A percentile compares a stretch with the other conserved stretches of the same genome.
Conservation (phyloP, 2,113 vertebrate genomes). For the Hippocampus guttulatus region DNA sequence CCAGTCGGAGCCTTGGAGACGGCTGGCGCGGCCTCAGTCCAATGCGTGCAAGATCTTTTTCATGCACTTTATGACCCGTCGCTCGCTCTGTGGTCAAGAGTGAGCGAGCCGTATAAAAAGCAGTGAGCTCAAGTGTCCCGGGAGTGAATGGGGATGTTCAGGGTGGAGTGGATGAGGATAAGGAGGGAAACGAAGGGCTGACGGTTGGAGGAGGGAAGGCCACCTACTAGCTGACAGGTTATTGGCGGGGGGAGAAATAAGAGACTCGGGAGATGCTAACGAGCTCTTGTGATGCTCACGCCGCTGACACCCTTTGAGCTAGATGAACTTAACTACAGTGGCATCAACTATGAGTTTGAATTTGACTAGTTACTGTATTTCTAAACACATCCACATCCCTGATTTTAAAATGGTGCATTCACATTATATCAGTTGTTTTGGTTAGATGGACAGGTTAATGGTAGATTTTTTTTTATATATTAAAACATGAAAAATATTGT, state of each 20-base stretch:
- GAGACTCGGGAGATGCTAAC: not conserved
- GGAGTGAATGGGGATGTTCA: slow-evolving; percentile 8
- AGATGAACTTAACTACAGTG: no score
- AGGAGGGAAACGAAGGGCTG: slow-evolving; percentile 22
- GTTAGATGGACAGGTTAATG: no score
- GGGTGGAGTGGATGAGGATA: slow-evolving; percentile 21
- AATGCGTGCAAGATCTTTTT: slow-evolving; percentile 25
- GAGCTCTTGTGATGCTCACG: not conserved
- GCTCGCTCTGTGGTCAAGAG: slow-evolving; percentile 25
- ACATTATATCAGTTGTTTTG: no score
- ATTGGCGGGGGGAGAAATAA: not conserved
- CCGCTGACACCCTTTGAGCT: not conserved
- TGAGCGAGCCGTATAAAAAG: slow-evolving; percentile 39
- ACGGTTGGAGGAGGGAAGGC: slow-evolving; percentile 18
- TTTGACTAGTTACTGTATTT: no score
- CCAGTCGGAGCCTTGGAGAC: slow-evolving; percentile 44
- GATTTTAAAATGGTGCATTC: not conserved
- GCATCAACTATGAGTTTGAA: no score
- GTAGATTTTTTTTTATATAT: no score
- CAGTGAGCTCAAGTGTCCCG: slow-evolving; percentile 50
- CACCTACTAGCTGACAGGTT: slow-evolving; percentile 15
- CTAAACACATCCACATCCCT: no score
- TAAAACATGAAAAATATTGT: no score
- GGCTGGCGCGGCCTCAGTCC: slow-evolving; percentile 10
- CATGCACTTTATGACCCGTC: slow-evolving; percentile 38